Conservation (phyloP, 2,113 vertebrate species). For the Solenodon paradoxus region DNA sequence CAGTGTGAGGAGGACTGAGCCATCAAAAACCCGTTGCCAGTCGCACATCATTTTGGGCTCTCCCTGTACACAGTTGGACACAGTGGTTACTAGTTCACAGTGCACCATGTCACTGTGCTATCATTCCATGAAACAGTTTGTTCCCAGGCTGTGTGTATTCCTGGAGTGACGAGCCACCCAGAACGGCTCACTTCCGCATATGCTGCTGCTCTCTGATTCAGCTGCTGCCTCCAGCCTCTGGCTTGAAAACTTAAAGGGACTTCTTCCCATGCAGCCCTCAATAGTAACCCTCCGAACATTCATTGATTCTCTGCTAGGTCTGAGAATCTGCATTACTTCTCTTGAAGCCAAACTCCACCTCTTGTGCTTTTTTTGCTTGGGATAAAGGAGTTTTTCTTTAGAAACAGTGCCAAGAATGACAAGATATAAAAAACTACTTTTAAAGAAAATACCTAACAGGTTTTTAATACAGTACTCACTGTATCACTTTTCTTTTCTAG, state of each 20-base stretch:
- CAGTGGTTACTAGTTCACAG: neutral
- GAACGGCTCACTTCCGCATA: neutral
- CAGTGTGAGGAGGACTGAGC: neutral
- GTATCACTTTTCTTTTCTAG: slow-evolving; percentile 74
- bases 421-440: slow-evolving; percentile 66
- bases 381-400: slow-evolving; percentile 76
- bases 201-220: neutral
- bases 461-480: slow-evolving; percentile 77
- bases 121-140: neutral
- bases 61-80: neutral
- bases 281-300: neutral
- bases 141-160: neutral
- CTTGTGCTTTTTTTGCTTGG: slow-evolving; percentile 76
- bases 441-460: slow-evolving; percentile 74
- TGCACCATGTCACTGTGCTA: rapidly evolving
- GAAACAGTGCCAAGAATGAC: slow-evolving; percentile 85
- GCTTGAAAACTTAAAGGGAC: slow-evolving; percentile 28
- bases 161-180: neutral
- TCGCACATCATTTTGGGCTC: too few species aligned
- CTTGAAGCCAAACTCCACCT: slow-evolving; percentile 76
- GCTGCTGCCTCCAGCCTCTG: neutral
- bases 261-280: neutral
- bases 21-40: neutral
- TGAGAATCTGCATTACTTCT: slow-evolving; percentile 42
- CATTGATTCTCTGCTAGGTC: slow-evolving; percentile 16